A percentile compares a stretch with the other conserved stretches of the same genome.
Evolutionary conservation across 1,140 invertebrate species (phyloP).

Genomic region (Drosophila chauvacae): DNA sequence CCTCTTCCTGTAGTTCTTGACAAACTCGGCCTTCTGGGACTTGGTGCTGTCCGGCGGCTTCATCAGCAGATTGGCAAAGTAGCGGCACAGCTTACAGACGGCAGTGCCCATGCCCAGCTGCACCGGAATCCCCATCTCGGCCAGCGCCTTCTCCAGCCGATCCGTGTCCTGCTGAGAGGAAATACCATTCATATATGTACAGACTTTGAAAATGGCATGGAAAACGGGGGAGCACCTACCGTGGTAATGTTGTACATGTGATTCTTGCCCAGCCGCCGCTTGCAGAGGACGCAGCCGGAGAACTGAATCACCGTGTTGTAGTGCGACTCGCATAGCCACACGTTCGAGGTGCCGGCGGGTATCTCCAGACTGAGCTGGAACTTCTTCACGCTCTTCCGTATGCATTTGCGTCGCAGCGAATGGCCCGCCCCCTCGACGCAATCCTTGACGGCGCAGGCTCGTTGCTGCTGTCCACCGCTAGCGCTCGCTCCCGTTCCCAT

Average conservation of each 20-base stretch:
- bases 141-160: conserved; percentile 88
- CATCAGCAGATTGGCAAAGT: conserved; percentile 89
- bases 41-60: conserved; percentile 86
- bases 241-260: conserved; percentile 88
- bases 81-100: conserved; percentile 92
- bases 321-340: conserved; percentile 88
- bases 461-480: conserved; percentile 19
- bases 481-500: no score
- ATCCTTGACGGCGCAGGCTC: conserved; percentile 87
- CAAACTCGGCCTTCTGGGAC: conserved; percentile 87
- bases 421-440: conserved; percentile 88
- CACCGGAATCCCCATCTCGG: conserved; percentile 89
- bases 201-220: no score
- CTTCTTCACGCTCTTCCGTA: conserved; percentile 89
- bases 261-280: conserved; percentile 89
- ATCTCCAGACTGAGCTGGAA: conserved; percentile 85
- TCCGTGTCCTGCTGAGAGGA: conserved; percentile 86
- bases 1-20: conserved; percentile 89
- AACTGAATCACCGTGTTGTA: conserved; percentile 88
- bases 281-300: conserved; percentile 90
- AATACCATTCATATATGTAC: no score
- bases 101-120: conserved; percentile 86
- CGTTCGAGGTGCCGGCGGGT: conserved; percentile 72
- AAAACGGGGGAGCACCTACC: conserved; percentile 48
- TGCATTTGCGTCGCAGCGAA: conserved; percentile 91